Conservation (phyloP, 1,140 invertebrate species). For the Drosophila tristis region DNA sequence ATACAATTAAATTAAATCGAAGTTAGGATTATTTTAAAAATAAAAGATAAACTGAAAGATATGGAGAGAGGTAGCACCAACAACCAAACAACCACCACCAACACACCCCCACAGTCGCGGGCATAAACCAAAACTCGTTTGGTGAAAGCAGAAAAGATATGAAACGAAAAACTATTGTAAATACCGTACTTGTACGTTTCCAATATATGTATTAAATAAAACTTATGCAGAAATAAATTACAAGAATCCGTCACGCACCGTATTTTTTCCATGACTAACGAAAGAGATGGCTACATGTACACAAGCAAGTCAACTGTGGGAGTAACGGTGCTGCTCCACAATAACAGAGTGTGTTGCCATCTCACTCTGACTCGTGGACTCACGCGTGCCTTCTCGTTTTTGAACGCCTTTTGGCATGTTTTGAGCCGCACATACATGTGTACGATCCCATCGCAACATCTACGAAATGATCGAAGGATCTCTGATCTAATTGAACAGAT, state of each 20-base stretch:
- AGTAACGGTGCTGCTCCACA: no score
- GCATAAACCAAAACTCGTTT: slow-evolving; percentile 43
- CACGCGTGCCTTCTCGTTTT: no score
- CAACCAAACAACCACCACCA: slow-evolving; percentile 2
- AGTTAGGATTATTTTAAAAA: slow-evolving; percentile 34
- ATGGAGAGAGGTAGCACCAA: slow-evolving; percentile 13
- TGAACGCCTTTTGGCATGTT: no score
- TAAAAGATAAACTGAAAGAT: slow-evolving; percentile 7
- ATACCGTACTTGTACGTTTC: slow-evolving; percentile 75
- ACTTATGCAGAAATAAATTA: slow-evolving; percentile 52
- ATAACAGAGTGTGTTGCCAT: no score
- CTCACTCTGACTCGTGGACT: no score
- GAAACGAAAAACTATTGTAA: slow-evolving; percentile 64
- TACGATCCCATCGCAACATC: no score
- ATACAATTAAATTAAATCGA: slow-evolving; percentile 16
- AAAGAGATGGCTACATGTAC: slow-evolving; percentile 5
- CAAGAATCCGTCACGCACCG: slow-evolving; percentile 3
- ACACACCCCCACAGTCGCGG: slow-evolving; percentile 1
- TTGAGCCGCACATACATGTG: no score
- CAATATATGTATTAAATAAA: slow-evolving; percentile 59
- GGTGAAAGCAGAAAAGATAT: slow-evolving; percentile 16
- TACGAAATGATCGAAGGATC: no score
- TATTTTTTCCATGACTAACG: slow-evolving; percentile 13
- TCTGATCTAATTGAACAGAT: no score
- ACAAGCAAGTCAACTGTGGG: no score